Evolutionary conservation across 1,140 invertebrate genomes (phyloP).

Genomic region (Agraylea sexmaculata): DNA sequence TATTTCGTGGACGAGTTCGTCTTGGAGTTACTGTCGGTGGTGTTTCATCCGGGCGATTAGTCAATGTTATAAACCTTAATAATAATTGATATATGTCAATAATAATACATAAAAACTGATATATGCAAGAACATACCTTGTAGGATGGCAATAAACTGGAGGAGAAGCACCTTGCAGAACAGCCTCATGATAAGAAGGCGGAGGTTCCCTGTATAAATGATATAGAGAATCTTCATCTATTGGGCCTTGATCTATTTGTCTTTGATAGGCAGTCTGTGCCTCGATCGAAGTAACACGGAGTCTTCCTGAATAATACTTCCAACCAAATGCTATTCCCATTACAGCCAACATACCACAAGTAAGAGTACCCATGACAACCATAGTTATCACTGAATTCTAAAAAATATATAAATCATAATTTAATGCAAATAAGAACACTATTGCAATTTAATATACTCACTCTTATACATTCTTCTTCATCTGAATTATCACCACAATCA

Average conservation of each 20-base stretch:
- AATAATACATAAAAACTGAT: background rate
- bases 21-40: slow-evolving; percentile 11
- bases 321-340: slow-evolving; percentile 11
- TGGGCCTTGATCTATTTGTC: slow-evolving; percentile 13
- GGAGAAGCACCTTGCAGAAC: slow-evolving; percentile 19
- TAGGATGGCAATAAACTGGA: slow-evolving; percentile 17
- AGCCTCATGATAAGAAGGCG: slow-evolving; percentile 19
- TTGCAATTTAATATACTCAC: no score
- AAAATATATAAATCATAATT: slow-evolving; percentile 2
- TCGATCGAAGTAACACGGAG: background rate
- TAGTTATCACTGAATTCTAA: slow-evolving; percentile 18
- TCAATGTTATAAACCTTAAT: slow-evolving; percentile 13
- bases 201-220: slow-evolving; percentile 19
- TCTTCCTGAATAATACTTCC: slow-evolving; percentile 15
- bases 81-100: background rate
- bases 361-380: slow-evolving; percentile 17
- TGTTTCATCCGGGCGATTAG: slow-evolving; percentile 8
- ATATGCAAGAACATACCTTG: slow-evolving; percentile 11
- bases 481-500: slow-evolving; percentile 19
- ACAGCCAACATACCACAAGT: slow-evolving; percentile 18
- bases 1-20: slow-evolving; percentile 6
- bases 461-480: slow-evolving; percentile 16
- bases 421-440: no score
- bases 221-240: slow-evolving; percentile 18
- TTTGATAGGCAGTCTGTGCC: slow-evolving; percentile 11